Percentiles rank a stretch among this genome's conserved stretches.
Evolutionary conservation across 2,888 invertebrate genomes (phyloP).

Genomic region (Xylocampa areola): DNA sequence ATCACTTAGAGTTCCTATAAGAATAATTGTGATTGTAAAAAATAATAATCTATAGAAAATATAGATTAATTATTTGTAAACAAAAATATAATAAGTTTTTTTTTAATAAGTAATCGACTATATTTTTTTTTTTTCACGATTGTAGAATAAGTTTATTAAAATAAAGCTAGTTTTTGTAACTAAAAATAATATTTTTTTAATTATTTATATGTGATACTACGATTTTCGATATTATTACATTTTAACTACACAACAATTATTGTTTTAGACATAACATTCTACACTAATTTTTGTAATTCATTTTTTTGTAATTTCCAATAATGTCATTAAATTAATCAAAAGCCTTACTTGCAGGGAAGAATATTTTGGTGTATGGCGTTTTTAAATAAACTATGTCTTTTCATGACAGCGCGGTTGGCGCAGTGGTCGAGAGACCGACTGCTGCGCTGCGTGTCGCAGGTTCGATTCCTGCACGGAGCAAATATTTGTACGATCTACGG

Average conservation of each 20-base stretch:
- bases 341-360: too few species aligned
- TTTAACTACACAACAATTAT: conserved; percentile 5
- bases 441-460: too few species aligned
- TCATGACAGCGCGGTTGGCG: too few species aligned
- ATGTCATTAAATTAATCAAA: neutral
- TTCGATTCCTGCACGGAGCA: too few species aligned
- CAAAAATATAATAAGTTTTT: neutral
- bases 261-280: conserved; percentile 11
- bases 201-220: neutral
- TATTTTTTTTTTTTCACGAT: too few species aligned
- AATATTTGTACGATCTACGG: too few species aligned
- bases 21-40: conserved; percentile 42
- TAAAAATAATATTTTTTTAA: neutral
- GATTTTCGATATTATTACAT: conserved; percentile 4
- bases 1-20: conserved; percentile 19
- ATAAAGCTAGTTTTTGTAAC: too few species aligned
- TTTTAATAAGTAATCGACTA: too few species aligned
- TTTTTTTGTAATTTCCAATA: conserved; percentile 20
- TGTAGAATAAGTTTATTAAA: too few species aligned
- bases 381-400: too few species aligned
- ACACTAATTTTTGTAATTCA: conserved; percentile 13
- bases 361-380: too few species aligned
- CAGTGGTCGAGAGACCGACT: too few species aligned
- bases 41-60: conserved; percentile 23
- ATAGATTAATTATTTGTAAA: conserved; percentile 3